Evolutionary conservation across 2,797 vertebrate genomes (phyloP), one percentile per base, ranked within the genome.

Genomic region (Heliangelus exortis): DNA sequence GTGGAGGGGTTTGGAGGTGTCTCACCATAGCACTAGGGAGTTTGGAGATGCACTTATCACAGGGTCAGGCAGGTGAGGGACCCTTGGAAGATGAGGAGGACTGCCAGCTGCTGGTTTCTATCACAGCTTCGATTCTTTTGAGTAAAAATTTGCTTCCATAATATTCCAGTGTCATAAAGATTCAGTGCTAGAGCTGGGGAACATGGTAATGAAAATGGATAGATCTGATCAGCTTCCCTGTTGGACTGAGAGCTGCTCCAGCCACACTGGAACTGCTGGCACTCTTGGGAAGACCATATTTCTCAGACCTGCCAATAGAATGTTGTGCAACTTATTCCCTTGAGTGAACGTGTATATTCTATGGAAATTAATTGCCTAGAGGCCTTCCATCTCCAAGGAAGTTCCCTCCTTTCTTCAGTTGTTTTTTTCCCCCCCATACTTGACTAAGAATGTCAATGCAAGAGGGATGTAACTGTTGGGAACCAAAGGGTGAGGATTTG

Each of bases 321-420:
- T 12, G 6, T 84, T 89, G 41, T 6, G 7, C 69, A 92, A 87
- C 25, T 63, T 87, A 39, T 23, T 92, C 41, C 76, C 69, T 94
- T 39, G 54, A 84, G 69, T 65, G 72, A 47, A 87, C 74, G 73
- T 85, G 67, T 43, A 62, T 91, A 81, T 93, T 81, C 58, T 72
- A 50, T 50, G 88, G 91, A 85, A 93, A 68, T 84, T 9, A 92
- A 31, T 91, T 92, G 61, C 82, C 85, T 89, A 51, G 29, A 78
- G 82, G 79, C 78, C 62, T 89, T 91, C 91, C 66, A 48, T 84
- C 69, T 90, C 63, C 72, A 74, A n/a, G 76, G 61, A 87, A 88
- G 50, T 68, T 91, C 80, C 67, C 57, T 80, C 50, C 62, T 72
- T 84, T 48, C 45, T 28, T 78, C 53, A 77, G 25, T 77, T 84